Evolutionary conservation across 2,888 invertebrate genomes (phyloP), one percentile per base, ranked within the genome.

Genomic region (Chamaedrilus cognettii): DNA sequence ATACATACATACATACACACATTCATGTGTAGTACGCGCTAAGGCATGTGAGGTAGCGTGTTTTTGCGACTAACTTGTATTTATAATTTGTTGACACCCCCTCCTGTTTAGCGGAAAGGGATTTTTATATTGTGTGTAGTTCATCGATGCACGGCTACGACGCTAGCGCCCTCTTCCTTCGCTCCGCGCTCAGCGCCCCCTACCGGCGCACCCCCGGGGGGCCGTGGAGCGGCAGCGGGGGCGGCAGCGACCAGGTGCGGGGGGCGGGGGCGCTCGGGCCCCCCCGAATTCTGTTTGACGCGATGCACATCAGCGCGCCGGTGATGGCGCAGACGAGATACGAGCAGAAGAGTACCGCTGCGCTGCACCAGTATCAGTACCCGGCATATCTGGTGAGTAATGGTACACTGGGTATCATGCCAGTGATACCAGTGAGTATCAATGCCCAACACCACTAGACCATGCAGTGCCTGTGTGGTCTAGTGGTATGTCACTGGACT

Each of bases 241-340:
- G 56, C 67, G 64, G 11, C 67, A 70, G 60, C 56, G n/a, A 59
- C 3, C 65, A 64, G 63, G 51, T 66, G 59, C 51, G 60, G 23
- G 31, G 42, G 11, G 35, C 49, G 15, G 64, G 64, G 11, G 57
- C 75, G 26, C 30, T 74, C 15, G 59, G 75, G 28, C 28, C 74
- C 52, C 75, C 77, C 3, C 72, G 72, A 31, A 74, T 81, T 28
- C 95, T 95, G 86, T 92, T 94, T 42, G 91, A 92, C 82, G 96
- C 96, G 3, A 86, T 96, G 61, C 94, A 95, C 86, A 83, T 83
- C 65, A 73, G 74, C 62, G 77, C 78, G 3, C 76, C 79, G 1
- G 63, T 82, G 60, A 75, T 77, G 11, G 82, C 81, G 1, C 82
- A 82, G 72, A 72, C 74, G 19, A 64, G 79, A 51, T 68, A 65